phyloP scores from a whole-genome alignment of 1,140 invertebrate genomes.

The Choristoneura fumiferana region DNA sequence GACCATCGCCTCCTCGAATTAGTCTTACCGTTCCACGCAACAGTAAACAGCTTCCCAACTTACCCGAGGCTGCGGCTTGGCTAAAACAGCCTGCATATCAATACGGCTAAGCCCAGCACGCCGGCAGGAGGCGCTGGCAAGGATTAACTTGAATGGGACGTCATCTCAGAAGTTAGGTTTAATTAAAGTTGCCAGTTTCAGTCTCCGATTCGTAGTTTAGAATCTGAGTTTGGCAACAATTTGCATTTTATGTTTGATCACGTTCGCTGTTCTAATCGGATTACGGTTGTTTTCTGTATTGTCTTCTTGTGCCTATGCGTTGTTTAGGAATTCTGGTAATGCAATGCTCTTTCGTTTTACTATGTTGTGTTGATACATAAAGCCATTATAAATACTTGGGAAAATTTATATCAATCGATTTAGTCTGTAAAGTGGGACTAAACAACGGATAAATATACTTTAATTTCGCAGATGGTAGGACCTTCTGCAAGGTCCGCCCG shows the following conservation, averaged over 20 bases:
- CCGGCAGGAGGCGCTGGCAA: constrained; percentile 15
- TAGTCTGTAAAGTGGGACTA: too few relatives aligned
- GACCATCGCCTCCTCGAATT: background rate
- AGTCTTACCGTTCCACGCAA: constrained; percentile 39
- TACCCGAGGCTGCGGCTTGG: background rate
- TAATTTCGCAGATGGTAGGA: too few relatives aligned
- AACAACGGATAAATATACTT: too few relatives aligned
- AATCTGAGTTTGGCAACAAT: constrained; percentile 57
- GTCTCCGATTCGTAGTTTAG: constrained; percentile 49
- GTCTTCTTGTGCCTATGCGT: too few relatives aligned
- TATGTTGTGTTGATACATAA: too few relatives aligned
- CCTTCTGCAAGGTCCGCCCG: too few relatives aligned
- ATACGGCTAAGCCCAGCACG: constrained; percentile 21
- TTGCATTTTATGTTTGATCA: constrained; percentile 50
- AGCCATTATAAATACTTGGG: too few relatives aligned
- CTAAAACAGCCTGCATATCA: constrained; percentile 22
- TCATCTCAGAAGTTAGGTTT: constrained; percentile 66
- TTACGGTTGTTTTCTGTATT: background rate
- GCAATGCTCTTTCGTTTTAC: too few relatives aligned
- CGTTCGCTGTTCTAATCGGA: background rate
- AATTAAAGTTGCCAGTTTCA: constrained; percentile 60
- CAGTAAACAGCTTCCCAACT: constrained; percentile 36
- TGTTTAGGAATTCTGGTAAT: too few relatives aligned
- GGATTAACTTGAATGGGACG: constrained; percentile 56
- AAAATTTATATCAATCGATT: too few relatives aligned